Base-by-base conservation (phyloP, 2,888 invertebrate species). In the Dione juno region DNA sequence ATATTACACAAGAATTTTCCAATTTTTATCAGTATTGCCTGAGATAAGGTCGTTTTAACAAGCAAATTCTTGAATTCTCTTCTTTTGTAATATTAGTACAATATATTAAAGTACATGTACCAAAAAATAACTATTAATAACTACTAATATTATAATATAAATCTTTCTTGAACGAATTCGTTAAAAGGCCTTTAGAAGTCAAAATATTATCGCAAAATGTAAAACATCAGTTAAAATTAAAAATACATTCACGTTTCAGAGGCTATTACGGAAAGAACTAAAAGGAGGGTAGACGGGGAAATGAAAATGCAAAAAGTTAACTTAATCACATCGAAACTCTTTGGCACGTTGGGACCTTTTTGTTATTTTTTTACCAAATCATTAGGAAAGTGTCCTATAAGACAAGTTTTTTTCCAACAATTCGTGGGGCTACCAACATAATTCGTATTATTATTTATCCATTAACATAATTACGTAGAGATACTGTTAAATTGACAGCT, bases 271-370 rank as follows among this genome's bases (percentile, higher is more conserved):
- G 37, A 57, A 71, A 71, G 58, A 50, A 57, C 52, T 58, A 65
- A 65, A 59, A 59, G 68, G 59, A 43, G 13, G 19, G 48, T 50
- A 65, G 65, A 45, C 41, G 53, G 69, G 69, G 66, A 72, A 72
- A 61, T 61, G 71, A 66, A 68, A 71, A 72, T 72, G 66, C 68
- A 66, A 72, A 67, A 72, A 66, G 35, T 54, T 61, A 69, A 65
- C 61, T 53, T 35, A 66, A 72, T 69, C 61, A 69, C 66, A 54
- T 69, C 40, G 54, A 53, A 48, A 35, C 54, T 68, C 66, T 71
- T 68, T 68, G 65, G 67, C 65, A 65, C 65, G 53, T 54, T 54
- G 48, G 59, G 19, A 52, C 45, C 14, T 28, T 64, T 63, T 68
- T 71, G 41, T 66, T 19, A 52, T 68, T 61, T 67, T 28, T 71